Percentiles rank a stretch among this genome's conserved stretches.
These are phyloP conservation scores for Catamblyrhynchus diadema DNA, from an alignment of 2,797 vertebrate genomes.

Conservation along the genomic window DNA sequence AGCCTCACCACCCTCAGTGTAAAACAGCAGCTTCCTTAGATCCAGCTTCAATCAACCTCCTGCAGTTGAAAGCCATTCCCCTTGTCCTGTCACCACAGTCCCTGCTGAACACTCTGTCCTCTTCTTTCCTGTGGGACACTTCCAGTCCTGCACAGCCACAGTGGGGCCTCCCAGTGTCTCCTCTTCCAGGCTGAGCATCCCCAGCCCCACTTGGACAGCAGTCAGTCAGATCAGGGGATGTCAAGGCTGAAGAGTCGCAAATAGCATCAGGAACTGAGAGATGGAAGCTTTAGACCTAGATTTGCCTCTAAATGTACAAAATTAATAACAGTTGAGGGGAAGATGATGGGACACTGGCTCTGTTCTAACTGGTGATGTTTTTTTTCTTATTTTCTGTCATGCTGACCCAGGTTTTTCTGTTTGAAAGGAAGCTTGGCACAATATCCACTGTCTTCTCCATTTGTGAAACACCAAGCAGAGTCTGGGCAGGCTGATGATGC, in stretches of 20 bases:
- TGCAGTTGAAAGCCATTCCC: too few relatives aligned
- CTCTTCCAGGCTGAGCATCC: background rate
- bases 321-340: background rate
- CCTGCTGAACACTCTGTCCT: background rate
- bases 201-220: rapidly evolving
- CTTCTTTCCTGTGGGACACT: background rate
- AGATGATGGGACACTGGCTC: background rate
- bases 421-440: background rate
- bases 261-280: background rate
- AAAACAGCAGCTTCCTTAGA: background rate
- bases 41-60: rapidly evolving
- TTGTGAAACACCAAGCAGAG: rapidly evolving
- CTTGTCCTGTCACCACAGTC: background rate
- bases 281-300: rapidly evolving
- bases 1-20: background rate
- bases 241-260: background rate
- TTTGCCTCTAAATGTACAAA: background rate
- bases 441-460: background rate
- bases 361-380: background rate
- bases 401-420: background rate
- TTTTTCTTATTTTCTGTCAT: background rate
- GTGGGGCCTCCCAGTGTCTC: too few relatives aligned
- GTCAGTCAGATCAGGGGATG: background rate
- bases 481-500: background rate
- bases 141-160: background rate